Conservation (phyloP, 2,888 invertebrate genomes). For the Rhingia rostrata region DNA sequence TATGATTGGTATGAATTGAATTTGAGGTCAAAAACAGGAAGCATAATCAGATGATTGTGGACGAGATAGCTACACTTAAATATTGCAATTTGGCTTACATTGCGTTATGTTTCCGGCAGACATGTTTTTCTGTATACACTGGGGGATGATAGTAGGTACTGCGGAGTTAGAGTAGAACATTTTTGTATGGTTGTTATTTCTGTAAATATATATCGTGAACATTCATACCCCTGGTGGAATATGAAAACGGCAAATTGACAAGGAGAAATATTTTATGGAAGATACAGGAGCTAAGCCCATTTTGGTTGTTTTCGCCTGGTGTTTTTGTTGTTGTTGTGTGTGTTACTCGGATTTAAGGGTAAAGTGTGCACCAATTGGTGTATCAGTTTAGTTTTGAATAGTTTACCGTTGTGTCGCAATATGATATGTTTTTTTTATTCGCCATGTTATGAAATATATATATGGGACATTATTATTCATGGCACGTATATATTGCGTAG, state of each 20-base stretch:
- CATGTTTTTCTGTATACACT: slow-evolving; percentile 5
- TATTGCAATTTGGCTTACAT: slow-evolving; percentile 45
- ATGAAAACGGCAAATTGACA: slow-evolving; percentile 43
- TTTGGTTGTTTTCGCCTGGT: slow-evolving; percentile 6
- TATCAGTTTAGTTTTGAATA: slow-evolving; percentile 35
- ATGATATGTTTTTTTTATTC: background rate
- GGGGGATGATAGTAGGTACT: slow-evolving; percentile 11
- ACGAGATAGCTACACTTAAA: slow-evolving; percentile 34
- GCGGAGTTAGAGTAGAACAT: background rate
- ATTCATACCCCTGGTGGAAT: background rate
- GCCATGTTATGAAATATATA: too few relatives aligned
- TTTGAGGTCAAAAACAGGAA: slow-evolving; percentile 40
- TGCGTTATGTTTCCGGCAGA: slow-evolving; percentile 34
- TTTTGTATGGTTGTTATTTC: slow-evolving; percentile 2
- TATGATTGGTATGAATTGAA: slow-evolving; percentile 51
- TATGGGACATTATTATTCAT: slow-evolving; percentile 36
- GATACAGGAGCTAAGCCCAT: slow-evolving; percentile 12
- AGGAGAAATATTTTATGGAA: background rate
- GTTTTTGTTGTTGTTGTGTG: slow-evolving; percentile 1
- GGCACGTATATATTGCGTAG: slow-evolving; percentile 28
- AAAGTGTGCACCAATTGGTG: background rate
- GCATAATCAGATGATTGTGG: slow-evolving; percentile 31
- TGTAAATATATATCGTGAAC: slow-evolving; percentile 8
- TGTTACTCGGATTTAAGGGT: background rate
- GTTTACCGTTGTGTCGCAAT: slow-evolving; percentile 24